Base-by-base conservation (phyloP, 2,113 vertebrate genomes). In the Aptenodytes patagonicus region DNA sequence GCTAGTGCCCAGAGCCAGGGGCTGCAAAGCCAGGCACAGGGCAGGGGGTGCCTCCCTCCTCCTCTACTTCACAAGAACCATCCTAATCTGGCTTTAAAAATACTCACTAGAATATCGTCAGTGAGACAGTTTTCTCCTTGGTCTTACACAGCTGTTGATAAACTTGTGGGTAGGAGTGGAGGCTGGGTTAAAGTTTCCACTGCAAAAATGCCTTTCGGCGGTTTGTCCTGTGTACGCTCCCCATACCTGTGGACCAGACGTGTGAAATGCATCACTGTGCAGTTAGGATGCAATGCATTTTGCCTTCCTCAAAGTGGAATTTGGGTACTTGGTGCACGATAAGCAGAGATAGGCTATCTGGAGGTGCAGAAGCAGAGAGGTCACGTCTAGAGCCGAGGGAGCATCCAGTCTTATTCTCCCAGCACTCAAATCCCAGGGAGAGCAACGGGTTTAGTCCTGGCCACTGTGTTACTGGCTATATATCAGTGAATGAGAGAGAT, bases 331-430 rank as follows among this genome's bases (percentile, higher is more conserved):
- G 49, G 34, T 69, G 52, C 44, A 54, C 0, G 1, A 28, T 17
- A 47, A 80, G 42, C n/a, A 66, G 29, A 7, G 29, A 58, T 14
- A 61, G 24, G 40, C 46, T 90, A 15, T 34, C 42, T 5, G 13
- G 47, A 72, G 57, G 38, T 32, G 31, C 46, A 71, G 78, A 69
- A n/a, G 24, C 21, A 52, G 47, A 38, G 17, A 11, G 65, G 18
- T 54, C 46, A 16, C 2, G 6, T 24, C 73, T 70, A 52, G 36
- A 52, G 19, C 17, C 0, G 6, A 91, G 69, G 76, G 61, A 91
- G 32, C 58, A 62, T 88, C 91, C 76, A 28, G 29, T 80, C 61
- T 87, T 85, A 19, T 88, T 95, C 97, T 93, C 90, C 70, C 93
- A 94, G 72, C 8, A 4, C 86, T 64, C 38, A 57, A 21, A 72